A percentile compares a stretch with the other conserved stretches of the same genome.
These are phyloP conservation scores for Donacobius atricapilla DNA, from an alignment of 2,113 vertebrate species.

Conservation along the genomic window DNA sequence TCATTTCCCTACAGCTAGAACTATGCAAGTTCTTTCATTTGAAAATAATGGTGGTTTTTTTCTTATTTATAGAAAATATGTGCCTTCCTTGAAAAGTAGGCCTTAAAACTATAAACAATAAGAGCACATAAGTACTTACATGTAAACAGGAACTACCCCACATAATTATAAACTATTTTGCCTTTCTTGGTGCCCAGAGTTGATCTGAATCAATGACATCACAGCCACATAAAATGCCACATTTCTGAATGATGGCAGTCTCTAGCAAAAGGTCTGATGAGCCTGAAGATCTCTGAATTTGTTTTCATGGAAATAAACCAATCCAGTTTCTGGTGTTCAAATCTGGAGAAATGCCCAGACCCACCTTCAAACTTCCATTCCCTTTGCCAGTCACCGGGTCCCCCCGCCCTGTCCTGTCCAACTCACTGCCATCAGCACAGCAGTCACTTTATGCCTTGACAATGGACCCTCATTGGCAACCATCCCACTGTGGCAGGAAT, in stretches of 20 bases:
- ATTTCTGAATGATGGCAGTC: neutral
- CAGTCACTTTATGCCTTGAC: neutral
- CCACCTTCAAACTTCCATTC: neutral
- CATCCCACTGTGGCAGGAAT: neutral
- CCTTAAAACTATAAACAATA: neutral
- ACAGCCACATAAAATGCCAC: neutral
- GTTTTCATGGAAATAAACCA: neutral
- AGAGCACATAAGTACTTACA: neutral
- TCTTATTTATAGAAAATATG: neutral
- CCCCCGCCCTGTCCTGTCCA: neutral
- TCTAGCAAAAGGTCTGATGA: neutral
- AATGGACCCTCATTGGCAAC: neutral
- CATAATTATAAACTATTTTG: neutral
- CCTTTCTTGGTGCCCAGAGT: neutral
- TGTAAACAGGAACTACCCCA: neutral
- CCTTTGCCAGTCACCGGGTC: accelerated
- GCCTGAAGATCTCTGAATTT: neutral
- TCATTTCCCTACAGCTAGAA: neutral
- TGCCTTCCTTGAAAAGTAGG: neutral
- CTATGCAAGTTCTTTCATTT: neutral
- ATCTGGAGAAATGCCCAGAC: neutral
- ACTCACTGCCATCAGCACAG: neutral
- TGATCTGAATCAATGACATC: neutral
- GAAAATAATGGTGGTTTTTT: neutral
- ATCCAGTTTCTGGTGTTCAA: neutral